Base-by-base conservation (phyloP, 2,888 invertebrate genomes). In the Cerastis leucographa region DNA sequence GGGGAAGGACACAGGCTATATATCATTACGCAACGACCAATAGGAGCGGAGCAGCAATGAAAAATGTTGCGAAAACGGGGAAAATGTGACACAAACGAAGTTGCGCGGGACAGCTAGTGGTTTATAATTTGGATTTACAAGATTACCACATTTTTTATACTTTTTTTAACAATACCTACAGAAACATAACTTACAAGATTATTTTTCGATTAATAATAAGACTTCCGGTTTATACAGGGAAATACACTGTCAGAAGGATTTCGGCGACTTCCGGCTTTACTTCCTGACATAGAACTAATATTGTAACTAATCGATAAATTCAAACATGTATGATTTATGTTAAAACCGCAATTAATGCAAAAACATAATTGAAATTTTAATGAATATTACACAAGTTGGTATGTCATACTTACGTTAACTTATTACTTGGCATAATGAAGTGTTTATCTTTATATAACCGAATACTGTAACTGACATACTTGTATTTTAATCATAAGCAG, bases 191-290 rank as follows among this genome's bases (percentile, higher is more conserved):
- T 12, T 17, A 12, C 19, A 66, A 14, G 4, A 54, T 40, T 29
- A 51, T 6, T 7, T 29, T 11, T 40, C 14, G n/a, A 59, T 69
- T 67, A n/a, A 14, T 44, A 46, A 65, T n/a, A 19, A 35, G 2
- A 66, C 44, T 69, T 84, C 69, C 71, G 74, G 29, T 25, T 49
- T 64, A n/a, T 14, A 75, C 19, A 6, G 42, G 46, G 62, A 80
- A 76, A 65, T 61, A 72, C 2, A 35, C 0, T n/a, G 19, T n/a
- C 44, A 29, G 29, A 70, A 71, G 40, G 59, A 64, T 56, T 46
- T 71, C 35, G 19, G 9, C 0, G 40, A 76, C 72, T 84, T 73
- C 83, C 85, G 85, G 40, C 25, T 49, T 65, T 7, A 61, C 64
- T 74, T 79, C 44, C 61, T 80, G 25, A 22, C 5, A 49, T n/a